phyloP scores from a whole-genome alignment of 2,113 vertebrate species.

The Cyanoderma ruficeps region DNA sequence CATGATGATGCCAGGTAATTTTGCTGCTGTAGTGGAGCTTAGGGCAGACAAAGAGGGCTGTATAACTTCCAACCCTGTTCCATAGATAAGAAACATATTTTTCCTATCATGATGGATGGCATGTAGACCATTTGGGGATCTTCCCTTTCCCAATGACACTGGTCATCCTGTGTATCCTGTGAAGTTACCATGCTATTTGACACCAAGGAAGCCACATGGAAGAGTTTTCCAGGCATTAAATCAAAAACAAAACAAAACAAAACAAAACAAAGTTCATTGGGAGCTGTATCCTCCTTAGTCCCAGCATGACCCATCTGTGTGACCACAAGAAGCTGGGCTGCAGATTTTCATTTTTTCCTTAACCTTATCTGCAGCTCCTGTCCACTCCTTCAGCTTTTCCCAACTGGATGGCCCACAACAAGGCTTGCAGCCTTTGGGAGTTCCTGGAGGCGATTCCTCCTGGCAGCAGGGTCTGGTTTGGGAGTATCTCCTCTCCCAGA shows the following conservation, averaged over 20 bases:
- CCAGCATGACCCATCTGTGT: background rate
- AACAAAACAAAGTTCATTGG: background rate
- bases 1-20: background rate
- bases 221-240: background rate
- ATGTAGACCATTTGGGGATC: background rate
- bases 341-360: background rate
- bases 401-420: rapidly evolving
- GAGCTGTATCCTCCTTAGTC: background rate
- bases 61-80: background rate
- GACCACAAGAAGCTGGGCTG: background rate
- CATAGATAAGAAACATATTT: background rate
- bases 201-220: background rate
- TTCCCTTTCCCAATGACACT: rapidly evolving
- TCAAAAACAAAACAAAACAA: too few relatives aligned
- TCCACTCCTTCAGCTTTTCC: rapidly evolving
- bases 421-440: background rate
- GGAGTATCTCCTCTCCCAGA: background rate
- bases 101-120: background rate
- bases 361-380: background rate
- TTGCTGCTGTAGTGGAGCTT: background rate
- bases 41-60: background rate
- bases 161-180: background rate
- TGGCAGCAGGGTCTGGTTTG: background rate
- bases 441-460: background rate
- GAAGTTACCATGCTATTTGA: background rate